phyloP scores from a whole-genome alignment of 2,797 vertebrate species.

The Enteromius trimaculatus region DNA sequence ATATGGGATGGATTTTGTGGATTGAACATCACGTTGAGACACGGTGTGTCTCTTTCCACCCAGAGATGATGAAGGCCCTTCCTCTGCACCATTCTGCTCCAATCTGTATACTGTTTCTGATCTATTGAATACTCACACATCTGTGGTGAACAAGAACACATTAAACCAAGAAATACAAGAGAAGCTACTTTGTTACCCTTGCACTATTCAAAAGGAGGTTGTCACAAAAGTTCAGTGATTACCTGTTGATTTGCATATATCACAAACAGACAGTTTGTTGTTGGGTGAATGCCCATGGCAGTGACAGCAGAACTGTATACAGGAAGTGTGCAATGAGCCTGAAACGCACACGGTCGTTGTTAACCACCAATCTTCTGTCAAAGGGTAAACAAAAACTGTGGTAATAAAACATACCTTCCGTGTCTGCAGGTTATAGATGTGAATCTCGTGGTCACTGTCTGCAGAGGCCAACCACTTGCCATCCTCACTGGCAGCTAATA shows the following conservation, averaged over 20 bases:
- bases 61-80: constrained; percentile 84
- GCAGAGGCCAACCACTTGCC: constrained; percentile 88
- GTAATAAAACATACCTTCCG: constrained; percentile 77
- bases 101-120: constrained; percentile 85
- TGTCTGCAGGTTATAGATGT: constrained; percentile 81
- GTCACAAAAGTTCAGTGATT: neutral
- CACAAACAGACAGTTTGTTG: constrained; percentile 82
- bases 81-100: constrained; percentile 87
- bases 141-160: constrained; percentile 66
- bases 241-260: constrained; percentile 93
- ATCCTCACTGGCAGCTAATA: constrained; percentile 82
- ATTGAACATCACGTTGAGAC: constrained; percentile 87
- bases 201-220: neutral
- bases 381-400: neutral
- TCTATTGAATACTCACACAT: constrained; percentile 88
- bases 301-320: constrained; percentile 85
- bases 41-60: constrained; percentile 86
- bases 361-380: neutral
- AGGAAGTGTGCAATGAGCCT: constrained; percentile 89
- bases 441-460: constrained; percentile 78
- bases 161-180: neutral
- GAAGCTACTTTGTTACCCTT: neutral
- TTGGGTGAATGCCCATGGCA: constrained; percentile 86
- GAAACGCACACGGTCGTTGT: constrained; percentile 44
- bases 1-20: constrained; percentile 81